Evolutionary conservation across 2,888 invertebrate genomes (phyloP).

Genomic region (Pseudococcus viburni): DNA sequence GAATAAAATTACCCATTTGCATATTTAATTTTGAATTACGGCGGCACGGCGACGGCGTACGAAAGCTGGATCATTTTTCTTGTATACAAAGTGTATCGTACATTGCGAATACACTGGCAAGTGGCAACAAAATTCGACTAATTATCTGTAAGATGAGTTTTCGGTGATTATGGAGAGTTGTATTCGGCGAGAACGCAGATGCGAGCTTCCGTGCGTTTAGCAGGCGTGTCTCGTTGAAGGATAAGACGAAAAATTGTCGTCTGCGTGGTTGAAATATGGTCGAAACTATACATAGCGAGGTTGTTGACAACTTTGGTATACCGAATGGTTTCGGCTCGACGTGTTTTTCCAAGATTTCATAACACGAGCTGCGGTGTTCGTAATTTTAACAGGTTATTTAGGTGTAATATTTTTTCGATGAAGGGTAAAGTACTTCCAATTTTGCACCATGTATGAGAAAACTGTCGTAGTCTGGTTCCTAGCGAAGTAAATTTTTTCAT

Average conservation of each 20-base stretch:
- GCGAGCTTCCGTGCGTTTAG: too few relatives aligned
- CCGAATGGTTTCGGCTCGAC: not conserved
- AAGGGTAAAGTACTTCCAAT: too few relatives aligned
- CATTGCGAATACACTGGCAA: not conserved
- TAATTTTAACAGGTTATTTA: too few relatives aligned
- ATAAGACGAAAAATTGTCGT: too few relatives aligned
- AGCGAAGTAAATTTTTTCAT: too few relatives aligned
- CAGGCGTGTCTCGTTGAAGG: too few relatives aligned
- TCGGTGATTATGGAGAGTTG: too few relatives aligned
- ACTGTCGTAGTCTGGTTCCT: too few relatives aligned
- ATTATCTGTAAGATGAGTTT: not conserved
- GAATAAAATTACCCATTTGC: conserved; percentile 9
- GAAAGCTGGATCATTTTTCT: not conserved
- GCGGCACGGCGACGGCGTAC: not conserved
- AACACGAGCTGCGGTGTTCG: not conserved
- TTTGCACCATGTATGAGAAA: too few relatives aligned
- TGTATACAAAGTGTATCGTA: not conserved
- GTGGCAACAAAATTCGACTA: not conserved
- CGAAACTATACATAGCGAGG: not conserved
- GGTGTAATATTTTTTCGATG: too few relatives aligned
- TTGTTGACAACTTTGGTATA: not conserved
- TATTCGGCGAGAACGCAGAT: too few relatives aligned
- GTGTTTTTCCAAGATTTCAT: not conserved
- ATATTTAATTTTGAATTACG: conserved; percentile 18
- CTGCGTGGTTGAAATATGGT: not conserved